phyloP scores from a whole-genome alignment of 2,113 vertebrate genomes.

The Pituophis catenifer region DNA sequence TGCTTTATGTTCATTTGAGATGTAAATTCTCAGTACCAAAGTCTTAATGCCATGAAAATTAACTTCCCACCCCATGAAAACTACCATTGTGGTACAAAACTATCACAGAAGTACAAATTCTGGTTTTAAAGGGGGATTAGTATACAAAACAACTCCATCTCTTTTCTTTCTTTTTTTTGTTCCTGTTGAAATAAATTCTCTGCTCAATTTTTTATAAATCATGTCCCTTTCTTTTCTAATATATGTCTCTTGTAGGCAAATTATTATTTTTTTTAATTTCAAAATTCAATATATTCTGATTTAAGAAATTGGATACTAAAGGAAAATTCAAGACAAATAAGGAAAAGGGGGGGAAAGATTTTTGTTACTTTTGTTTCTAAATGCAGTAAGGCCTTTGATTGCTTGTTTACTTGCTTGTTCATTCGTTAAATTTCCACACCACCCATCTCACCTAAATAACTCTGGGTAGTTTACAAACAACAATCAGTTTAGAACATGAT shows the following conservation, averaged over 20 bases:
- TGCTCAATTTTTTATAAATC: no score
- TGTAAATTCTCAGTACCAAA: background rate
- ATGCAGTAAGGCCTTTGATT: background rate
- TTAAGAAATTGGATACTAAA: background rate
- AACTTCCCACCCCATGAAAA: background rate
- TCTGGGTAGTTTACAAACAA: background rate
- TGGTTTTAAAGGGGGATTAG: no score
- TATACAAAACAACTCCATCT: no score
- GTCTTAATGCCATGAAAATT: background rate
- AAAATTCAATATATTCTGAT: background rate
- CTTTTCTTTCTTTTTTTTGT: no score
- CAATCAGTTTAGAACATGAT: background rate
- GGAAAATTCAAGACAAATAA: background rate
- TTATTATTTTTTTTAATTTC: no score
- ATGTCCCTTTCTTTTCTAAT: background rate
- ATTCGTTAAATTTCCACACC: background rate
- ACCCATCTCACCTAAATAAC: background rate
- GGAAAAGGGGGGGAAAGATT: rapidly evolving
- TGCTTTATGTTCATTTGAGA: background rate
- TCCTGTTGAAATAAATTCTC: no score
- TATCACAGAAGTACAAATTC: no score
- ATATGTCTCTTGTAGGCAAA: background rate
- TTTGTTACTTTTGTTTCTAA: background rate
- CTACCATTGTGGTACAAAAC: background rate
- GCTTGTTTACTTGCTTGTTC: no score